These are phyloP conservation scores for Podilymbus podiceps DNA, from an alignment of 2,113 vertebrate genomes.

Conservation along the genomic window DNA sequence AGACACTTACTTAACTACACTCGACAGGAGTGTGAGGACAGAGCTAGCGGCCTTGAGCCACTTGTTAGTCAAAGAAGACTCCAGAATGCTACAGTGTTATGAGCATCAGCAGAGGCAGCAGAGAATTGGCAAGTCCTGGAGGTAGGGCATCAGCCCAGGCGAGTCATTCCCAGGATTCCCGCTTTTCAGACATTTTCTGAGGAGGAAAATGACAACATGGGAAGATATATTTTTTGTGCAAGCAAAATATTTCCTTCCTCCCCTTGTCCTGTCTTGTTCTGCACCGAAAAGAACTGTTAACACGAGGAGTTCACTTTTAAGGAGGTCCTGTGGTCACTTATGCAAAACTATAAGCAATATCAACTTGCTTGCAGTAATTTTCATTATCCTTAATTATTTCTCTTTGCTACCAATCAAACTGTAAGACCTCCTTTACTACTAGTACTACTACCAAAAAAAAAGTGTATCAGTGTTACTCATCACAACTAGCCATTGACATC, in stretches of 20 bases:
- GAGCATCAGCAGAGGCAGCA: not conserved
- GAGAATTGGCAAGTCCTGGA: not conserved
- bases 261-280: not conserved
- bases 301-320: not conserved
- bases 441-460: not conserved
- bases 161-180: not conserved
- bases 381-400: not conserved
- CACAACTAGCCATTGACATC: not conserved
- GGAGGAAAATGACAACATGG: not conserved
- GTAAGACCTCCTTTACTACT: not conserved
- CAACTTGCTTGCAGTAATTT: not conserved
- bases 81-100: not conserved
- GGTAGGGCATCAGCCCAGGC: not conserved
- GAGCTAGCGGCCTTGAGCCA: not conserved
- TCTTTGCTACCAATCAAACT: not conserved
- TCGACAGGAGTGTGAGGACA: not conserved
- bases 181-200: not conserved
- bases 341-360: not conserved
- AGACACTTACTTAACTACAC: not conserved
- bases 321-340: not conserved
- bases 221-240: not conserved
- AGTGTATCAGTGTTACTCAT: not conserved
- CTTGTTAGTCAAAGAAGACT: not conserved
- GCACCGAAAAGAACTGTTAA: not conserved
- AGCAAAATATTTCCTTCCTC: not conserved